Evolutionary conservation across 2,888 invertebrate genomes (phyloP), one percentile per base, ranked within the genome.

Genomic region (Rhamphomyia laevipes): DNA sequence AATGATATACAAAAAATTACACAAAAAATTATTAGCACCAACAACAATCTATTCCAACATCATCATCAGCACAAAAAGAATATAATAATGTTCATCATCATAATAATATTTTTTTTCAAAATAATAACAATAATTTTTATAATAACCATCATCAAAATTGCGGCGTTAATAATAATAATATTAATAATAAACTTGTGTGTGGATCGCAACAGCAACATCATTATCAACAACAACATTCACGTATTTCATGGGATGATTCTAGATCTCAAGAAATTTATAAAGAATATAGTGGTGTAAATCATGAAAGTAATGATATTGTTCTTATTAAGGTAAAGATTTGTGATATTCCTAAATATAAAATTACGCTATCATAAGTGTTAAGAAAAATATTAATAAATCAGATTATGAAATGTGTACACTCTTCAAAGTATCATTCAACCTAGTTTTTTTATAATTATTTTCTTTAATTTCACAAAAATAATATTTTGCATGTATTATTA

Each of bases 221-320:
- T 61, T 68, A 46, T 66, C 68, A 51, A 61, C 65, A 21, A 64
- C 63, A 59, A 60, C 66, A 65, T 46, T 58, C 65, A 47, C 65
- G 68, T 46, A 64, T 68, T 53, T 68, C 69, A 53, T 68, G 68
- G 68, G 70, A 70, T 57, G 70, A 69, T 58, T 65, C 68, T 6
- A 12, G 42, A 42, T 15, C 6, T 13, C 47, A 47, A 41, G 45
- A 41, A 21, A 37, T 47, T 12, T 45, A 37, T 46, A 45, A 38
- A 33, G 43, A 50, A 11, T 35, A 17, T 38, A 43, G 21, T 45
- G 40, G 35, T 47, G 41, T 47, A 31, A 52, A 38, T 47, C 45
- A 51, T 35, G n/a, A 35, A n/a, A 35, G n/a, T 35, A 69, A 70
- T 60, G 70, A 70, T 62, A 63, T 70, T 59, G 70, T 70, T 54